These are phyloP conservation scores for Tupaia tana DNA, from an alignment of 2,113 vertebrate genomes.

Conservation along the genomic window DNA sequence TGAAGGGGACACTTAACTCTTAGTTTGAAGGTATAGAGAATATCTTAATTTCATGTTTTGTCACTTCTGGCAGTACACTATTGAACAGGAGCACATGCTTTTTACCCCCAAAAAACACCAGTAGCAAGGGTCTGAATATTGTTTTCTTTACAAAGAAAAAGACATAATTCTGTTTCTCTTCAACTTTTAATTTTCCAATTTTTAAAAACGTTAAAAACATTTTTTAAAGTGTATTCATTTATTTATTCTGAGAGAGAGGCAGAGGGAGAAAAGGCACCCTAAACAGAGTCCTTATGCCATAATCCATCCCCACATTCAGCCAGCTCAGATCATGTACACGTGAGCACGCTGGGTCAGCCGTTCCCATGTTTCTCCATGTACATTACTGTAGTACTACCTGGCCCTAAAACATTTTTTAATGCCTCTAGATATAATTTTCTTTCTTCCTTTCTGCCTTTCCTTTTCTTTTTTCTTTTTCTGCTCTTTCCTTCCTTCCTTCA, in stretches of 20 bases:
- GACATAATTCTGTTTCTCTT: background rate
- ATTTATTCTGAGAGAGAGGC: no score
- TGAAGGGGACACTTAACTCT: background rate
- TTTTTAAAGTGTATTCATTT: no score
- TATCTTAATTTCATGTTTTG: slow-evolving; percentile 16
- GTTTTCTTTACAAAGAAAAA: background rate
- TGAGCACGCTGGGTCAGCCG: no score
- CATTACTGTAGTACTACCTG: no score
- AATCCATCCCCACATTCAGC: no score
- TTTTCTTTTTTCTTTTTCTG: no score
- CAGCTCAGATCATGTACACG: no score
- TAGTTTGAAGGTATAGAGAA: background rate
- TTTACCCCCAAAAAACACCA: background rate
- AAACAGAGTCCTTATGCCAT: no score
- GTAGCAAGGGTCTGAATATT: background rate
- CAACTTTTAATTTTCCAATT: background rate
- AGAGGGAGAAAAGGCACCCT: no score
- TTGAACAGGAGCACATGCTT: background rate
- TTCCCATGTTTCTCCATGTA: no score
- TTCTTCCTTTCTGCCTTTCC: no score
- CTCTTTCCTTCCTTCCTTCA: no score
- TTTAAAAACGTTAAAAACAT: background rate
- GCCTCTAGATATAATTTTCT: background rate
- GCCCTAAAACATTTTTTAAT: background rate
- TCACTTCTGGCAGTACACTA: background rate